These are phyloP conservation scores for Exephanes ischioxanthus DNA, from an alignment of 2,888 invertebrate species.

Conservation along the genomic window DNA sequence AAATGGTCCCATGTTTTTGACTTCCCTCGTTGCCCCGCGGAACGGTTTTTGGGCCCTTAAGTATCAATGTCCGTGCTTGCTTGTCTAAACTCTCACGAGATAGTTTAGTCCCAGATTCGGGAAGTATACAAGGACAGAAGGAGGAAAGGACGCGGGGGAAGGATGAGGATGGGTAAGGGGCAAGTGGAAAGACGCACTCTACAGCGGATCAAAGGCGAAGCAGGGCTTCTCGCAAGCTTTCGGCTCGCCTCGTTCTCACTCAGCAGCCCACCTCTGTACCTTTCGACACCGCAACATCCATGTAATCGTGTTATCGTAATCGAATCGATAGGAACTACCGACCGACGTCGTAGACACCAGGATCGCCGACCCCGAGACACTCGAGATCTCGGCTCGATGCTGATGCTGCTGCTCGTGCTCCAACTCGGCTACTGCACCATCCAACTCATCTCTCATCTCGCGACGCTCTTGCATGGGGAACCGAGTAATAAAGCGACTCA, in stretches of 20 bases:
- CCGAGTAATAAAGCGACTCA: conserved; percentile 29
- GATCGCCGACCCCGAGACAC: conserved; percentile 55
- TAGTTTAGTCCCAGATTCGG: conserved; percentile 7
- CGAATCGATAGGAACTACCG: conserved; percentile 67
- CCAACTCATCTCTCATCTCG: conserved; percentile 36
- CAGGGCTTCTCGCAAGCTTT: conserved; percentile 58
- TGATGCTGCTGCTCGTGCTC: conserved; percentile 41
- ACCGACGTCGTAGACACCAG: conserved; percentile 59
- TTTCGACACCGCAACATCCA: conserved; percentile 59
- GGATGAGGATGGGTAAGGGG: conserved; percentile 45
- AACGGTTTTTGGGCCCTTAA: not conserved
- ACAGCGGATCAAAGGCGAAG: conserved; percentile 64
- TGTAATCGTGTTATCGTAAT: conserved; percentile 67
- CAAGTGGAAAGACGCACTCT: conserved; percentile 56
- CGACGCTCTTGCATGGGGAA: conserved; percentile 7
- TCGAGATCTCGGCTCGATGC: conserved; percentile 57
- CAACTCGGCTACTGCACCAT: conserved; percentile 20
- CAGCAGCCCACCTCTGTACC: conserved; percentile 35
- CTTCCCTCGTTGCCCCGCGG: not conserved
- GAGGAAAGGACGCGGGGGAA: conserved; percentile 9
- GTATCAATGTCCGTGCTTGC: conserved; percentile 14
- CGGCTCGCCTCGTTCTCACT: conserved; percentile 37
- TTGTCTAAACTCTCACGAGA: conserved; percentile 11
- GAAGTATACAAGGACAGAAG: conserved; percentile 10
- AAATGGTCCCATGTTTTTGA: not conserved